Conservation (phyloP, 2,113 vertebrate species). For the Gobio gobio region DNA sequence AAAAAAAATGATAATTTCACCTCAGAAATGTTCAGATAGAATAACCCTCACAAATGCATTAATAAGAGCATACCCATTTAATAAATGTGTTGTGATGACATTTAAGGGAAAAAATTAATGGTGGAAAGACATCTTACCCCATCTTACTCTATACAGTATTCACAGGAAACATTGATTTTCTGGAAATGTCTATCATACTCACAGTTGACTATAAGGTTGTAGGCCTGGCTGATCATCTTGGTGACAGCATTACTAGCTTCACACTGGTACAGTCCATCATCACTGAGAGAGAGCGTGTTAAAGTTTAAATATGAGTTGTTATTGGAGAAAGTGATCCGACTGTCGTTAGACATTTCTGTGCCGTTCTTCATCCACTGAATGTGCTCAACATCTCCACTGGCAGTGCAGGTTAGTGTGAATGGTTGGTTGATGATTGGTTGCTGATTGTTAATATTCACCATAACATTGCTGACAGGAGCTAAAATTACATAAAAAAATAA, state of each 20-base stretch:
- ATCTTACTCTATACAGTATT: not conserved
- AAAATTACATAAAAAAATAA: not conserved
- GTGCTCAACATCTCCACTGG: slow-evolving; percentile 42
- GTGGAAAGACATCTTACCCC: not conserved
- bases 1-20: not conserved
- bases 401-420: slow-evolving; percentile 64
- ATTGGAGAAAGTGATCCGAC: slow-evolving; percentile 28
- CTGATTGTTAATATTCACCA: not conserved
- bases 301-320: slow-evolving; percentile 44
- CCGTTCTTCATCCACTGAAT: slow-evolving; percentile 63
- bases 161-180: not conserved
- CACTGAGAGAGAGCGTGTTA: not conserved
- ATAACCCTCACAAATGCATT: not conserved
- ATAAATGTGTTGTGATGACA: not conserved
- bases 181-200: slow-evolving; percentile 58
- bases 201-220: slow-evolving; percentile 69
- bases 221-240: slow-evolving; percentile 41
- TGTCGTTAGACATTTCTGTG: no score
- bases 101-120: not conserved
- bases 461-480: not conserved
- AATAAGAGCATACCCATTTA: not conserved
- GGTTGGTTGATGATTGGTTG: slow-evolving; percentile 50
- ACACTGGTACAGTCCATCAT: slow-evolving; percentile 59
- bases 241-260: slow-evolving; percentile 50
- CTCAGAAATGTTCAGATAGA: not conserved